A percentile compares a stretch with the other conserved stretches of the same genome.
Conservation (phyloP, 2,113 vertebrate genomes). For the Mustela lutreola region DNA sequence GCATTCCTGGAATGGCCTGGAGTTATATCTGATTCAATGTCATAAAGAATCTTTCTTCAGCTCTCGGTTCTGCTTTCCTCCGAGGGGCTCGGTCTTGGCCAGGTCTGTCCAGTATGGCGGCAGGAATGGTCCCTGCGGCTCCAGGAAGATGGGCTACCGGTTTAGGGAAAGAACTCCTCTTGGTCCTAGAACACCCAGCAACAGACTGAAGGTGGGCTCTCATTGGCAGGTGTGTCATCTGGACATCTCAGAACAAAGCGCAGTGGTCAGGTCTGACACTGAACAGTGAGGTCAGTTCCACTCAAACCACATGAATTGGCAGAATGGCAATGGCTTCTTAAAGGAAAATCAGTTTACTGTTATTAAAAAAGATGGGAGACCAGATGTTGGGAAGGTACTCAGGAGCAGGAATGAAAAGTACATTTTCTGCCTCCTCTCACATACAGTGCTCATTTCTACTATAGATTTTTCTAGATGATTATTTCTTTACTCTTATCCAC, state of each 20-base stretch:
- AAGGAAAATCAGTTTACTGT: neutral
- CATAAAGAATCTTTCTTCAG: neutral
- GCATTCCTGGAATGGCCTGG: neutral
- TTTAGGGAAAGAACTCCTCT: neutral
- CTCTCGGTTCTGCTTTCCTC: neutral
- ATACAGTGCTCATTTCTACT: neutral
- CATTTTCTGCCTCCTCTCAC: neutral
- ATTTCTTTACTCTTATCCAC: neutral
- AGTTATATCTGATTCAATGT: neutral
- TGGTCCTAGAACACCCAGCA: neutral
- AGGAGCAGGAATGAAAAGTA: neutral
- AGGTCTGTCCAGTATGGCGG: rapidly evolving
- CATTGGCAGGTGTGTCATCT: neutral
- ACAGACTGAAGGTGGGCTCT: neutral
- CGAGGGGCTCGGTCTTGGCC: rapidly evolving
- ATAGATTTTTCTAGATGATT: neutral
- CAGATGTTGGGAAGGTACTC: neutral
- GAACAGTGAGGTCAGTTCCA: neutral
- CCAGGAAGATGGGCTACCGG: neutral
- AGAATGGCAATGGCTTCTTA: neutral
- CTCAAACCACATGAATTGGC: too few species aligned
- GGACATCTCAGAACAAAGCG: neutral
- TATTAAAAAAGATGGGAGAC: neutral
- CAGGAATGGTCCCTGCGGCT: neutral
- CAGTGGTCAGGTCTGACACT: neutral